These are phyloP conservation scores for Papilio aristodemus DNA, from an alignment of 1,140 invertebrate genomes.

Conservation along the genomic window DNA sequence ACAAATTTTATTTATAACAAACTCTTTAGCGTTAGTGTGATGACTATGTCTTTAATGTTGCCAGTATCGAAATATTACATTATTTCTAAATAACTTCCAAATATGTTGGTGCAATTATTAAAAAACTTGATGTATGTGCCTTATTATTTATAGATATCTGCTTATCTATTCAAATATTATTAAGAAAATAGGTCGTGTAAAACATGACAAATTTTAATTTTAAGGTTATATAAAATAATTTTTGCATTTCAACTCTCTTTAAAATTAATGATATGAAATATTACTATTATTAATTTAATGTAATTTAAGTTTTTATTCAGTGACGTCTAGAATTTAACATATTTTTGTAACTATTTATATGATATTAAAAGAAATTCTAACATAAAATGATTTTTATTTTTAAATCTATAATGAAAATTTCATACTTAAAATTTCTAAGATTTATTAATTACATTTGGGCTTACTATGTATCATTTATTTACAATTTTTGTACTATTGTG, in stretches of 20 bases:
- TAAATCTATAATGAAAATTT: constrained; percentile 29
- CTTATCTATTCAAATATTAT: constrained; percentile 10
- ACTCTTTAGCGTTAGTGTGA: neutral
- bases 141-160: constrained; percentile 16
- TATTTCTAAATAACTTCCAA: constrained; percentile 8
- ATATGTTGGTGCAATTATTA: constrained; percentile 24
- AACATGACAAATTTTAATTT: constrained; percentile 37
- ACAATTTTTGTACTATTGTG: constrained; percentile 27
- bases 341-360: constrained; percentile 14
- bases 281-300: neutral
- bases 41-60: constrained; percentile 5
- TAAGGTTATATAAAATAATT: constrained; percentile 29
- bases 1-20: constrained; percentile 19
- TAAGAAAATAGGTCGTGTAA: constrained; percentile 33
- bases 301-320: constrained; percentile 3
- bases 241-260: constrained; percentile 12
- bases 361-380: constrained; percentile 14
- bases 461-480: constrained; percentile 16
- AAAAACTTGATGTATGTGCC: constrained; percentile 25
- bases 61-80: constrained; percentile 8
- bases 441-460: constrained; percentile 28
- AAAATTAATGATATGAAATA: neutral
- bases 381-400: constrained; percentile 24
- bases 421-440: constrained; percentile 32
- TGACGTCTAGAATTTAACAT: neutral